These are phyloP conservation scores for Euzetes globulus DNA, from an alignment of 2,888 invertebrate species.

Conservation along the genomic window DNA sequence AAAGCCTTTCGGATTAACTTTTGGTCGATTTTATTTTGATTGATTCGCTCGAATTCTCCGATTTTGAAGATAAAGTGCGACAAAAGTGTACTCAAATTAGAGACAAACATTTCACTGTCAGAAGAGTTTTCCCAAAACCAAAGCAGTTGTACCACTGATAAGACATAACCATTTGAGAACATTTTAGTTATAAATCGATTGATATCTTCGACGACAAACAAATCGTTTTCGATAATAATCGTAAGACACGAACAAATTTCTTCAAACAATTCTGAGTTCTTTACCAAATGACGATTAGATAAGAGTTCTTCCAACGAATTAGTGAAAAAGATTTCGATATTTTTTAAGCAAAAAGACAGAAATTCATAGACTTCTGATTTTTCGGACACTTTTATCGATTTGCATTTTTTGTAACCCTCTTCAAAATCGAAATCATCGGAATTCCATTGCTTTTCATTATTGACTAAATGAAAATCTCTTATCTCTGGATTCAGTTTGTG, in stretches of 20 bases:
- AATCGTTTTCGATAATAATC: not conserved
- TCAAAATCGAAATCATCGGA: not conserved
- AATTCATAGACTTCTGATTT: not conserved
- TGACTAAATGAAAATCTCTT: not conserved
- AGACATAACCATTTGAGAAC: not conserved
- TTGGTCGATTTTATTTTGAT: not conserved
- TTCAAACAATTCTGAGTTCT: not conserved
- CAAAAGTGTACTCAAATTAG: not conserved
- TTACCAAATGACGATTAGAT: not conserved
- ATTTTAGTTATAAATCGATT: not conserved
- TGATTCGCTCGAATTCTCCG: not conserved
- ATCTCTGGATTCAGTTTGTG: not conserved
- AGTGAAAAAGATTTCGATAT: not conserved
- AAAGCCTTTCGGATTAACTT: not conserved
- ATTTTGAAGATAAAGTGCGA: not conserved
- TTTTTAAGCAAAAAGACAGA: not conserved
- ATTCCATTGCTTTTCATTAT: not conserved
- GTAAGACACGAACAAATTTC: not conserved
- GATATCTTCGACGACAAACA: not conserved
- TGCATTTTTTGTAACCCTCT: not conserved
- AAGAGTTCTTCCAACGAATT: too few relatives aligned
- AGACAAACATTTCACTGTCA: not conserved
- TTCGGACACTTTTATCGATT: not conserved
- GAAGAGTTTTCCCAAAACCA: not conserved
- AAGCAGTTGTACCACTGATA: not conserved